These are phyloP conservation scores for Drosophila varians DNA, from an alignment of 1,140 invertebrate genomes.

Conservation along the genomic window DNA sequence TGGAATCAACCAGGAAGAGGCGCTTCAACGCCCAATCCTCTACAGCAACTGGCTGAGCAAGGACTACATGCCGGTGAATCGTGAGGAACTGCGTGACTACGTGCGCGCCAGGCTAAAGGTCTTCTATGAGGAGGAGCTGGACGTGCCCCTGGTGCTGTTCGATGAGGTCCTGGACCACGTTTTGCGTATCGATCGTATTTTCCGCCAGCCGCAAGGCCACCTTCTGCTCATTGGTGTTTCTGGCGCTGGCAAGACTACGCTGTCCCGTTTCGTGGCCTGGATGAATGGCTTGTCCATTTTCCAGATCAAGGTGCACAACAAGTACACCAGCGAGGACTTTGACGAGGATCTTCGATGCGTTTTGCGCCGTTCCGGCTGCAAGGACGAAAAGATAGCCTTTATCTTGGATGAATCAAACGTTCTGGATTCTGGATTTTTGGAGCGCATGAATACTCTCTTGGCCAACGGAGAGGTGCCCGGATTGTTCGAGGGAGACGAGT, in stretches of 20 bases:
- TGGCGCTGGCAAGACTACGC: constrained; percentile 99
- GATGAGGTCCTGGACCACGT: constrained; percentile 99
- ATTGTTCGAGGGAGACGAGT: constrained; percentile 97
- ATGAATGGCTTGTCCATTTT: constrained; percentile 99
- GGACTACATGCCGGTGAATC: constrained; percentile 98
- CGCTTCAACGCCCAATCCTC: constrained; percentile 92
- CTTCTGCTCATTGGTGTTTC: constrained; percentile 98
- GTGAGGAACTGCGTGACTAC: constrained; percentile 97
- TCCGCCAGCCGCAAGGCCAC: constrained; percentile 99
- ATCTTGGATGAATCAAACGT: constrained; percentile 99
- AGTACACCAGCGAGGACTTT: constrained; percentile 99
- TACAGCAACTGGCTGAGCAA: constrained; percentile 99
- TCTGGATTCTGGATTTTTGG: constrained; percentile 98
- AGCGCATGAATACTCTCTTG: constrained; percentile 99
- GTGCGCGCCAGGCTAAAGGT: constrained; percentile 98
- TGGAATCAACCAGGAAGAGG: constrained; percentile 92
- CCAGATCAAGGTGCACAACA: constrained; percentile 99
- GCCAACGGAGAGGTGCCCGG: constrained; percentile 98
- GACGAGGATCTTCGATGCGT: constrained; percentile 99
- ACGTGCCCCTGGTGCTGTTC: constrained; percentile 98
- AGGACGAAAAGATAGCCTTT: constrained; percentile 99
- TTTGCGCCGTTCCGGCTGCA: constrained; percentile 96
- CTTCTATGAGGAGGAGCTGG: constrained; percentile 99
- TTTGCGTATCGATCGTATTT: constrained; percentile 98
- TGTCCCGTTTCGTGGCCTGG: constrained; percentile 99